Evolutionary conservation across 2,888 invertebrate species (phyloP).

Genomic region (Carterocephalus palaemon): DNA sequence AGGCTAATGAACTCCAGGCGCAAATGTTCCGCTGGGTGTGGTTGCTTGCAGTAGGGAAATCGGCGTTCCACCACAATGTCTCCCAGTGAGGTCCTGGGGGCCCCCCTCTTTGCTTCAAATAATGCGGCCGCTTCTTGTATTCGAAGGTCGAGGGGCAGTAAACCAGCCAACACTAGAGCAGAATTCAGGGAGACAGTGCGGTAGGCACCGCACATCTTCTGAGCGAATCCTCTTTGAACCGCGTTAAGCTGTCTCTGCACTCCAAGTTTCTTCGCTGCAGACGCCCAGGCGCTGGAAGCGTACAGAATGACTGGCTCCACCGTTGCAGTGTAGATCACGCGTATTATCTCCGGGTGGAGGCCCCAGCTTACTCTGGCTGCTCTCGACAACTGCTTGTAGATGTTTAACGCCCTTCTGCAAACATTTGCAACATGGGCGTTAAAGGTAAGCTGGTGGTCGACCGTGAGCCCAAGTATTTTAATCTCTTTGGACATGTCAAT

Average conservation of each 20-base stretch:
- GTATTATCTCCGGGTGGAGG: too few relatives aligned
- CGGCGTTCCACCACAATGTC: too few relatives aligned
- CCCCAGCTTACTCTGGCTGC: too few relatives aligned
- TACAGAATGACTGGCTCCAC: not conserved
- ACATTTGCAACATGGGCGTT: conserved; percentile 1
- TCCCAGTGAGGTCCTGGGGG: too few relatives aligned
- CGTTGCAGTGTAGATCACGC: not conserved
- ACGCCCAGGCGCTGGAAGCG: conserved; percentile 1
- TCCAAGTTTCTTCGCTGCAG: not conserved
- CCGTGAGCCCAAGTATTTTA: conserved; percentile 20
- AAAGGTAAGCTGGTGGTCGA: conserved; percentile 18
- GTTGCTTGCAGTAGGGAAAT: too few relatives aligned
- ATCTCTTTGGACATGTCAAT: conserved; percentile 9
- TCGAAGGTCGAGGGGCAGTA: conserved; percentile 16
- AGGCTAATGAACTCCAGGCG: too few relatives aligned
- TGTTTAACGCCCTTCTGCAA: too few relatives aligned
- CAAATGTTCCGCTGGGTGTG: too few relatives aligned
- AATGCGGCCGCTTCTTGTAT: conserved; percentile 1
- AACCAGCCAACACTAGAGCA: conserved; percentile 8
- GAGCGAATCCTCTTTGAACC: conserved; percentile 5
- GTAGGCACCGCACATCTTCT: not conserved
- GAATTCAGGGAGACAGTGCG: too few relatives aligned
- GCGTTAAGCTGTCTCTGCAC: not conserved
- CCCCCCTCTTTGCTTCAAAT: not conserved
- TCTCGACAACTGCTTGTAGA: too few relatives aligned